Evolutionary conservation across 2,888 invertebrate species (phyloP), one percentile per base, ranked within the genome.

Genomic region (Drosophila percnosoma): DNA sequence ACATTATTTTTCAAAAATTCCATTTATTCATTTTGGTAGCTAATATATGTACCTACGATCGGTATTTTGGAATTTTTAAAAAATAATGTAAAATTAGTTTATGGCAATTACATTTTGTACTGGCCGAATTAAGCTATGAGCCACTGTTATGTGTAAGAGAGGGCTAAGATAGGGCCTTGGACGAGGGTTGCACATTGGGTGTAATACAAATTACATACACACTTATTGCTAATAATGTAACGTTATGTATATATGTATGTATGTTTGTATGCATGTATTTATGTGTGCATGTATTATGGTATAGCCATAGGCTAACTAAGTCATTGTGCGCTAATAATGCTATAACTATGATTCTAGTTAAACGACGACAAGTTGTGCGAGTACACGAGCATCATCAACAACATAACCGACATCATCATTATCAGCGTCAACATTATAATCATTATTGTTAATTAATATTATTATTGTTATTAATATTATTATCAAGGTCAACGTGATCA

Each of bases 311-410:
- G n/a, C 73, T 48, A 61, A 64, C 77, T 77, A 76, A 58, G 38
- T 70, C 57, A 40, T 40, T 60, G 76, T 69, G 68, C 61, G 52
- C 51, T 66, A 45, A 49, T 51, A 62, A 59, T 63, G 53, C 72
- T 63, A 63, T 36, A 57, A 21, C 36, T 60, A 67, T 24, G 27
- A 49, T 55, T 62, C 57, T 68, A 62, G 53, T 45, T 36, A 52
- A 65, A 63, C 77, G 77, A 64, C 72, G 77, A 75, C 57, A 42
- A 74, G 51, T 64, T 49, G 36, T 55, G 64, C 64, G 61, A 66
- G 36, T 57, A 78, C 36, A 65, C 42, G 61, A 58, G 45, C 55
- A 68, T 49, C 57, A 60, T 42, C 29, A 75, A 27, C 54, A 65
- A 53, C 51, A 60, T 48, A 42, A 58, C 36, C 27, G 65, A 29